Conservation (phyloP, 2,113 vertebrate species). For the Nycticebus coucang region DNA sequence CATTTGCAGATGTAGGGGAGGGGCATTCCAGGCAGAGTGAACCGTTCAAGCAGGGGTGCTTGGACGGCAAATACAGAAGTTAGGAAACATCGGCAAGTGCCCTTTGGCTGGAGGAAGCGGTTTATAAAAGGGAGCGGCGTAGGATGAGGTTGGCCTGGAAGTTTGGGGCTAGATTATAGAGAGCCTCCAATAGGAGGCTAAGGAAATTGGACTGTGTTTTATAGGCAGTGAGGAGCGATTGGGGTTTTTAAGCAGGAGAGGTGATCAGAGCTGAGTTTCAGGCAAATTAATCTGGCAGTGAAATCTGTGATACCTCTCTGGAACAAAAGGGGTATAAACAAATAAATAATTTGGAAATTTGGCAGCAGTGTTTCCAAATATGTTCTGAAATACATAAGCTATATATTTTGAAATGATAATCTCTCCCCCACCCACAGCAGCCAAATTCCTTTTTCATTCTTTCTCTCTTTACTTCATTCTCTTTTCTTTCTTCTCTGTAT, state of each 20-base stretch:
- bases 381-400: background rate
- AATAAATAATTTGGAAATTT: slow-evolving; percentile 43
- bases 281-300: slow-evolving; percentile 69
- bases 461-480: background rate
- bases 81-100: too few species aligned
- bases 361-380: background rate
- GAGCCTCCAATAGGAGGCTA: slow-evolving; percentile 18
- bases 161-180: background rate
- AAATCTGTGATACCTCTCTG: slow-evolving; percentile 40
- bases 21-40: background rate
- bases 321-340: slow-evolving; percentile 56
- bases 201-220: slow-evolving; percentile 61
- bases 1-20: background rate
- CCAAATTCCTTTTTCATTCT: background rate
- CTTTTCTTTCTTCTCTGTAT: background rate
- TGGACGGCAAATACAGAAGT: background rate
- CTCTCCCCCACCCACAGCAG: background rate
- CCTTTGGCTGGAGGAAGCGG: background rate
- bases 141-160: background rate
- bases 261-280: slow-evolving; percentile 48
- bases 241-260: background rate
- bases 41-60: background rate
- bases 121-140: background rate
- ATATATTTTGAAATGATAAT: slow-evolving; percentile 33
- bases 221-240: slow-evolving; percentile 20